Percentiles rank a stretch among this genome's conserved stretches.
Conservation (phyloP, 2,888 invertebrate genomes). For the Drosophila neotestacea region DNA sequence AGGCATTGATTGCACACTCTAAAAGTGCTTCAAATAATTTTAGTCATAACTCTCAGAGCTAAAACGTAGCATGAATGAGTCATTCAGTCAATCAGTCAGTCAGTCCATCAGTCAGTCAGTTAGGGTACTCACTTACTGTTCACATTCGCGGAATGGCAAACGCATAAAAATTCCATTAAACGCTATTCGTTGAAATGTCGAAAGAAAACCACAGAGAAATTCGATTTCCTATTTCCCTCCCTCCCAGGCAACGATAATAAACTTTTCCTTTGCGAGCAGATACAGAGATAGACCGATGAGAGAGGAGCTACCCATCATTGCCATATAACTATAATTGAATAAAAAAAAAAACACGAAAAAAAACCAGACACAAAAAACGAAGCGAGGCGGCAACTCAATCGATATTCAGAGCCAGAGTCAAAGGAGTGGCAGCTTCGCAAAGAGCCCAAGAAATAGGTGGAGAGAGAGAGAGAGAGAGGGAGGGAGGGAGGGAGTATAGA, state of each 20-base stretch:
- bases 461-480: background rate
- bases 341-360: slow-evolving; percentile 40
- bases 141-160: slow-evolving; percentile 35
- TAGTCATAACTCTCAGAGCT: slow-evolving; percentile 24
- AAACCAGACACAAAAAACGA: slow-evolving; percentile 12
- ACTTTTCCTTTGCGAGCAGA: slow-evolving; percentile 33
- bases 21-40: slow-evolving; percentile 25
- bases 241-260: slow-evolving; percentile 22
- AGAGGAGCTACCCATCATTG: slow-evolving; percentile 30
- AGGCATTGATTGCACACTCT: slow-evolving; percentile 34
- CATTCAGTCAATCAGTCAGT: slow-evolving; percentile 11
- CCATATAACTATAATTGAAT: slow-evolving; percentile 72
- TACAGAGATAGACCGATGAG: slow-evolving; percentile 1
- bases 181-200: slow-evolving; percentile 40
- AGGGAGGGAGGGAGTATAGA: background rate
- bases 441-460: slow-evolving; percentile 18
- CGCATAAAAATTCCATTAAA: slow-evolving; percentile 65
- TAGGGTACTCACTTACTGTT: slow-evolving; percentile 10
- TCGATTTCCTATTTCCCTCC: slow-evolving; percentile 47
- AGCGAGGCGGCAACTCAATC: slow-evolving; percentile 62
- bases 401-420: slow-evolving; percentile 58
- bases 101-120: slow-evolving; percentile 14
- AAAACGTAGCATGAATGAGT: background rate
- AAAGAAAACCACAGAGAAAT: slow-evolving; percentile 60
- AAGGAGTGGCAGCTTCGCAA: slow-evolving; percentile 43